phyloP scores from a whole-genome alignment of 2,888 invertebrate species.

The Trachelus troglodyta region DNA sequence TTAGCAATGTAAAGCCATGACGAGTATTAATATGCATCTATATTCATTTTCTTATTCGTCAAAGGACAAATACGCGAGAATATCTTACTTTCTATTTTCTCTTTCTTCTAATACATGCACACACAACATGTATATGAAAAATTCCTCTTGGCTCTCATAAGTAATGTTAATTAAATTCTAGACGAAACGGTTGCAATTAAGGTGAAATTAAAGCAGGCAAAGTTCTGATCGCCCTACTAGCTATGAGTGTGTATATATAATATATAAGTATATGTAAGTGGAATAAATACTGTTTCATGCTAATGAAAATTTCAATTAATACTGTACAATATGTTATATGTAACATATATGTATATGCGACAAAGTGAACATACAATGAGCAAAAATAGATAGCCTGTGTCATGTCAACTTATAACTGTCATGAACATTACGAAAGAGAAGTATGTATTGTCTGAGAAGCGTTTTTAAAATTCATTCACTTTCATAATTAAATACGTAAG shows the following conservation, averaged over 20 bases:
- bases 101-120: not conserved
- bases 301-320: not conserved
- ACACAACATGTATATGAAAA: not conserved
- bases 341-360: not conserved
- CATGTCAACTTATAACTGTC: not conserved
- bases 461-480: not conserved
- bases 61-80: too few relatives aligned
- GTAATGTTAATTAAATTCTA: not conserved
- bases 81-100: not conserved
- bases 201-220: not conserved
- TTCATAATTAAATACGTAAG: not conserved
- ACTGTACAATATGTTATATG: not conserved
- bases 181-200: not conserved
- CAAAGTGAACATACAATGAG: not conserved
- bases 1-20: not conserved
- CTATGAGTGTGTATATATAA: too few relatives aligned
- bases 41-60: not conserved
- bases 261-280: too few relatives aligned
- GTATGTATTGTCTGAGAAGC: not conserved
- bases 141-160: not conserved
- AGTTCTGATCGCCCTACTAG: too few relatives aligned
- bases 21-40: not conserved
- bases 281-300: not conserved
- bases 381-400: not conserved
- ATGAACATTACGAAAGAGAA: not conserved